Percentiles rank a stretch among this genome's conserved stretches.
Conservation (phyloP, 2,888 invertebrate genomes). For the Scotopteryx bipunctaria region DNA sequence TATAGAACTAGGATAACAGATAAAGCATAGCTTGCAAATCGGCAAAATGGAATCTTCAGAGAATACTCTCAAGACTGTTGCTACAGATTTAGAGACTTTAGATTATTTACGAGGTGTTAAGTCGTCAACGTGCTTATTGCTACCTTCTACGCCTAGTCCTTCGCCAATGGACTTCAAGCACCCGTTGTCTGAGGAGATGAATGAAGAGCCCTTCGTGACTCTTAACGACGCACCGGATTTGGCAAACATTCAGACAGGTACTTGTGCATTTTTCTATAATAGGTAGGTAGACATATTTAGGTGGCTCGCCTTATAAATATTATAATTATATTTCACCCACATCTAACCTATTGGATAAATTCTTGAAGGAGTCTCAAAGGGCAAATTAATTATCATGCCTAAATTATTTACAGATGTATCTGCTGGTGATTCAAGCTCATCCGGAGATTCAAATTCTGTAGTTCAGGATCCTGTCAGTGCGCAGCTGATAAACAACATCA, state of each 20-base stretch:
- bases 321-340: too few relatives aligned
- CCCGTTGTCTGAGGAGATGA: conserved; percentile 81
- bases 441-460: conserved; percentile 77
- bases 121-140: conserved; percentile 86
- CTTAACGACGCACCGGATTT: conserved; percentile 63
- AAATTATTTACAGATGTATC: conserved; percentile 55
- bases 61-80: conserved; percentile 52
- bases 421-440: conserved; percentile 76
- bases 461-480: conserved; percentile 80
- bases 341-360: too few relatives aligned
- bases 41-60: conserved; percentile 64
- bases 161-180: conserved; percentile 84
- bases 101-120: conserved; percentile 84
- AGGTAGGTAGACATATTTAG: too few relatives aligned
- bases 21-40: too few relatives aligned
- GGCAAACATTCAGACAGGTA: conserved; percentile 66
- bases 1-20: too few relatives aligned
- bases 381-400: not conserved
- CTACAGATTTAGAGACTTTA: conserved; percentile 62
- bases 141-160: conserved; percentile 84
- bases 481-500: conserved; percentile 80
- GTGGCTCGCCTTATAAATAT: too few relatives aligned
- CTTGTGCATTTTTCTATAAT: not conserved
- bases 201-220: conserved; percentile 70
- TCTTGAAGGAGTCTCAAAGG: not conserved